phyloP scores from a whole-genome alignment of 1,140 invertebrate species.

The Heliconius eleuchia region DNA sequence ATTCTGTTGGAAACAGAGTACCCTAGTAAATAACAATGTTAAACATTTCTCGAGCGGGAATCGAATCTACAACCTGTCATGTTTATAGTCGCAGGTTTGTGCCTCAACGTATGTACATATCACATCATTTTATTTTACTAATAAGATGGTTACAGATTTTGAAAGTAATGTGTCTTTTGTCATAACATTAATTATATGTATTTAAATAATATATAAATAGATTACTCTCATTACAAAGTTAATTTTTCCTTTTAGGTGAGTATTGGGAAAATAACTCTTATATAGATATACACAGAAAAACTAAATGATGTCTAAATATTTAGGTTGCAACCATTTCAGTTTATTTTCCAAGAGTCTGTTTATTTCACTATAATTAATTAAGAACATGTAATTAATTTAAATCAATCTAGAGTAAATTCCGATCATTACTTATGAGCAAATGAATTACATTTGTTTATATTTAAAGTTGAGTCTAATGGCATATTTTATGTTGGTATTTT shows the following conservation, averaged over 20 bases:
- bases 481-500: neutral
- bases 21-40: too few relatives aligned
- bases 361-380: conserved; percentile 30
- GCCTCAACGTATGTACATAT: too few relatives aligned
- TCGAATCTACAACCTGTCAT: too few relatives aligned
- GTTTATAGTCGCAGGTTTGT: too few relatives aligned
- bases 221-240: neutral
- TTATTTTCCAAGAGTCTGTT: conserved; percentile 31
- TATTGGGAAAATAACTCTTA: neutral
- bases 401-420: conserved; percentile 35
- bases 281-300: conserved; percentile 6
- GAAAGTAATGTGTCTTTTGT: too few relatives aligned
- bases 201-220: neutral
- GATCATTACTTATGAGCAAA: conserved; percentile 20
- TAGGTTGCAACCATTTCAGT: conserved; percentile 27
- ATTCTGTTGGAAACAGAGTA: too few relatives aligned
- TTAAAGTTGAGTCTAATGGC: conserved; percentile 19
- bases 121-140: too few relatives aligned
- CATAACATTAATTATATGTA: too few relatives aligned
- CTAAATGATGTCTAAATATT: conserved; percentile 18
- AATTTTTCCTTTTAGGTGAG: neutral
- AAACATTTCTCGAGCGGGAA: too few relatives aligned
- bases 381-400: conserved; percentile 29
- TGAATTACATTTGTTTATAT: conserved; percentile 29
- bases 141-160: too few relatives aligned